A percentile compares a stretch with the other conserved stretches of the same genome.
Conservation (phyloP, 2,888 invertebrate genomes). For the Cosmopolites sordidus region DNA sequence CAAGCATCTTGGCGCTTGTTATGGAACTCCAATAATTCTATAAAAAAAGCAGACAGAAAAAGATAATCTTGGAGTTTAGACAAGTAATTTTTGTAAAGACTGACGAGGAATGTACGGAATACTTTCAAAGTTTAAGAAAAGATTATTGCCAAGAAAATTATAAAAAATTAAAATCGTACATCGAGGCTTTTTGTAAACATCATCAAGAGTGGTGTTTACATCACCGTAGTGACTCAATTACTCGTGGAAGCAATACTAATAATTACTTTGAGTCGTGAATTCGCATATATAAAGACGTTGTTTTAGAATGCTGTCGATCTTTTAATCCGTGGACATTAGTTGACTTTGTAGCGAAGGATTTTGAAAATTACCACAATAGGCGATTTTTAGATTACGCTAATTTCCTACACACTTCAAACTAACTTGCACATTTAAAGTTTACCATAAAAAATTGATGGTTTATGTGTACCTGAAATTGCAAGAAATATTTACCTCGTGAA, state of each 20-base stretch:
- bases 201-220: constrained; percentile 5
- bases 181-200: not conserved
- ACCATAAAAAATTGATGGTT: not conserved
- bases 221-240: not conserved
- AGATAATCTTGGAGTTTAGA: not conserved
- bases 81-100: not conserved
- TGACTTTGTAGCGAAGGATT: constrained; percentile 5
- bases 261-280: constrained; percentile 5
- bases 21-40: no score
- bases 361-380: constrained; percentile 4
- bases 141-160: no score
- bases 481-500: not conserved
- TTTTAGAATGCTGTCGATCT: not conserved
- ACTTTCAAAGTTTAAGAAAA: no score
- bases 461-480: not conserved
- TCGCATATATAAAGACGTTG: constrained; percentile 6
- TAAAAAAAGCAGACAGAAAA: no score
- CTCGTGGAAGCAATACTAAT: constrained; percentile 4
- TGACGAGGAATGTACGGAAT: not conserved
- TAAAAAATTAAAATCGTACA: no score
- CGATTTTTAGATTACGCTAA: not conserved
- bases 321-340: constrained; percentile 7
- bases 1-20: constrained; percentile 9
- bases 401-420: not conserved
- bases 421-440: not conserved